Evolutionary conservation across 2,797 vertebrate species (phyloP), one percentile per base, ranked within the genome.

Genomic region (Anniella stebbinsi): DNA sequence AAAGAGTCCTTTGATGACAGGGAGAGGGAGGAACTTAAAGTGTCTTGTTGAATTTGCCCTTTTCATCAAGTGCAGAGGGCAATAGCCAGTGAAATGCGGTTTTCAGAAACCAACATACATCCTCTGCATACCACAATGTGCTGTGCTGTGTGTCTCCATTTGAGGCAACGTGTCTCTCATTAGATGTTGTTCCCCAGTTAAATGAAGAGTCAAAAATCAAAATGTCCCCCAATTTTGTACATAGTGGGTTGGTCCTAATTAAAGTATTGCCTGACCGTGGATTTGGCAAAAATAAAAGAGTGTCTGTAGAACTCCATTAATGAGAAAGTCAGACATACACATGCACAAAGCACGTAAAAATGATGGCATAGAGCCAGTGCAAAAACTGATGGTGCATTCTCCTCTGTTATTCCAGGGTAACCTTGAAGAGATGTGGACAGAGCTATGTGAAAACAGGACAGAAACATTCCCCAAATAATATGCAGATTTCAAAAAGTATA

Each of bases 1-100:
- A 91, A 86, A 75, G 45, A 85, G 67, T 81, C 84, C 80, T 89
- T 88, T 90, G 88, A 84, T 88, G 75, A 66, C 75, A 83, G 33
- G 70, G 48, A 84, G 67, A 77, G 36, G 83, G 88, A 88, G n/a
- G 4, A 66, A 41, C 84, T 36, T 82, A 90, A 91, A 84, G 84
- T 89, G 45, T 67, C 80, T 83, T 33, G 48, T 88, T 63, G 38
- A 73, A 66, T 80, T 38, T 70, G 76, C 28, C 75, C 41, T 84
- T 72, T 84, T 84, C 11, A 73, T 80, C 75, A 85, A 63, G 15
- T 63, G 63, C 66, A 80, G 36, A 78, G 63, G 81, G n/a, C 41
- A 84, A 8, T 41, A 36, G 36, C 25, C 73, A 84, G 10, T 25
- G 63, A 89, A 36, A 12, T 80, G 73, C 4, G 25, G 21, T 84